Evolutionary conservation across 2,797 vertebrate species (phyloP).

Genomic region (Enteromius fasciolatus): DNA sequence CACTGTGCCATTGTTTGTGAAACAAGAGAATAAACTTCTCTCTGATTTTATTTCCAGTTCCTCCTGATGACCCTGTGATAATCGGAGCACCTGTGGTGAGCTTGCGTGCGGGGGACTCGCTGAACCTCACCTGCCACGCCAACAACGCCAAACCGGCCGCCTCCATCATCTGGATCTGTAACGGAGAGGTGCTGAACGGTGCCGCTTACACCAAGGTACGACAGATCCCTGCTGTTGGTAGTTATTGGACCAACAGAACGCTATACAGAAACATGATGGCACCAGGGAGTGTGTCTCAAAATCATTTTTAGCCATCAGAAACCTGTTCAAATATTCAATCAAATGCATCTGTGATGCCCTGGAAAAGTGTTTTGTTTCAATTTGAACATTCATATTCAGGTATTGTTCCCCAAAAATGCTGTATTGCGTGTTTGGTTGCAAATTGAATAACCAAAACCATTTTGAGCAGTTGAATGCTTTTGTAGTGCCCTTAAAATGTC

Average conservation of each 20-base stretch:
- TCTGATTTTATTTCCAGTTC: conserved; percentile 78
- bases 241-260: neutral
- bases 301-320: neutral
- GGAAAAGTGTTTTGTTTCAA: neutral
- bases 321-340: neutral
- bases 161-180: conserved; percentile 94
- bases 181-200: conserved; percentile 91
- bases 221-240: neutral
- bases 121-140: conserved; percentile 95
- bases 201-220: conserved; percentile 96
- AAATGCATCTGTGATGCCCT: neutral
- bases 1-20: conserved; percentile 53
- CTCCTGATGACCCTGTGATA: conserved; percentile 94
- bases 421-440: neutral
- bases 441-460: neutral
- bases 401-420: neutral
- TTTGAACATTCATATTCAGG: neutral
- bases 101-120: conserved; percentile 89
- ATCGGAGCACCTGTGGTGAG: conserved; percentile 92
- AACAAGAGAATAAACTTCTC: conserved; percentile 28
- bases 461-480: neutral
- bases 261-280: neutral
- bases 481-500: neutral
- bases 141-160: conserved; percentile 97
- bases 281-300: neutral